Conservation (phyloP, 1,140 invertebrate species). For the Hormaphis cornu region DNA sequence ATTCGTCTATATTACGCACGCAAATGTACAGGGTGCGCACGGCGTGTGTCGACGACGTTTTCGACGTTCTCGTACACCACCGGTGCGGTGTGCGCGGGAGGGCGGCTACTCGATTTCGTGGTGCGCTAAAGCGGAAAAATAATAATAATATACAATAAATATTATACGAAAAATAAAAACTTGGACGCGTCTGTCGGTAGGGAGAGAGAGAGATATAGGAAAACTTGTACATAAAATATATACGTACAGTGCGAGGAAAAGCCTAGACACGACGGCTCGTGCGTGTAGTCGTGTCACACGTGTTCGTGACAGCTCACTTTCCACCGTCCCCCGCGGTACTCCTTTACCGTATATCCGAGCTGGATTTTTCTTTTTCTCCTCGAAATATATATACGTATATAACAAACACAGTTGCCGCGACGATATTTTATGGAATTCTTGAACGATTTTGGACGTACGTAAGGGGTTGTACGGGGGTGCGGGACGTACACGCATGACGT, state of each 20-base stretch:
- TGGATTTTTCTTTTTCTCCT: not conserved
- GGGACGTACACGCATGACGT: not conserved
- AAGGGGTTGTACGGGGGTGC: constrained; percentile 6
- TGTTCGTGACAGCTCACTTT: constrained; percentile 28
- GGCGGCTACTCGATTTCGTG: constrained; percentile 7
- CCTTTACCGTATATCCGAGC: too few relatives aligned
- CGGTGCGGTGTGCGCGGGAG: not conserved
- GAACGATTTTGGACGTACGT: constrained; percentile 14
- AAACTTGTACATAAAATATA: too few relatives aligned
- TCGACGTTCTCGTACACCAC: too few relatives aligned
- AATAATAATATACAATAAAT: constrained; percentile 25
- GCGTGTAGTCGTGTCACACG: constrained; percentile 24
- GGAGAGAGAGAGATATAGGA: constrained; percentile 30
- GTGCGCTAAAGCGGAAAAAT: constrained; percentile 29
- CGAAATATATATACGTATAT: not conserved
- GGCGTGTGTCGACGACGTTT: constrained; percentile 5
- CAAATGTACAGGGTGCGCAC: constrained; percentile 18
- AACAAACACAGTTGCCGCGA: constrained; percentile 7
- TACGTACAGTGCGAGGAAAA: constrained; percentile 20
- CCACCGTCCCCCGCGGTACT: not conserved
- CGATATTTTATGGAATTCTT: constrained; percentile 30
- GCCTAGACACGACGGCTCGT: constrained; percentile 19
- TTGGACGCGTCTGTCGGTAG: constrained; percentile 33
- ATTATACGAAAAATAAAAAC: not conserved
- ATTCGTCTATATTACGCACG: too few relatives aligned